A percentile compares a stretch with the other conserved stretches of the same genome.
Conservation (phyloP, 2,888 invertebrate genomes). For the Latrodectus hesperus region DNA sequence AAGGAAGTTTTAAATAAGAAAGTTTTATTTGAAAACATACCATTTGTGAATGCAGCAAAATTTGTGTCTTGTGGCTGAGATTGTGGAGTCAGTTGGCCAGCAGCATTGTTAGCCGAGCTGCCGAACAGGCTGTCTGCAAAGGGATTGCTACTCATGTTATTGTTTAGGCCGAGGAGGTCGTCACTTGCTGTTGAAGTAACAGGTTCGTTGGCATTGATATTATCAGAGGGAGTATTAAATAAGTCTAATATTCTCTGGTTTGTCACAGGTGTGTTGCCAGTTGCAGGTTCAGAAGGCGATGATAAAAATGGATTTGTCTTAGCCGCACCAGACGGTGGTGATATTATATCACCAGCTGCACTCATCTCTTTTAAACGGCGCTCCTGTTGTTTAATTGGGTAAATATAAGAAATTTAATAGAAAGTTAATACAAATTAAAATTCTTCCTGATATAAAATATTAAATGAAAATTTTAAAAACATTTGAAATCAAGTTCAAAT, state of each 20-base stretch:
- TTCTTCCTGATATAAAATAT: too few relatives aligned
- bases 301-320: slow-evolving; percentile 69
- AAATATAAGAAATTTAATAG: neutral
- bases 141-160: slow-evolving; percentile 85
- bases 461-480: too few relatives aligned
- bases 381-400: slow-evolving; percentile 33
- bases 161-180: slow-evolving; percentile 85
- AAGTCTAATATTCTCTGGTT: slow-evolving; percentile 68
- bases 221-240: slow-evolving; percentile 69
- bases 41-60: slow-evolving; percentile 58
- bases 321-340: slow-evolving; percentile 50
- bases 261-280: slow-evolving; percentile 18
- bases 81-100: slow-evolving; percentile 8
- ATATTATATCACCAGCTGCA: slow-evolving; percentile 29
- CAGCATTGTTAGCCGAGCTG: neutral
- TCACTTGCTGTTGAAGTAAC: slow-evolving; percentile 84
- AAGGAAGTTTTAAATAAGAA: slow-evolving; percentile 29
- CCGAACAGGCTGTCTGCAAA: slow-evolving; percentile 80
- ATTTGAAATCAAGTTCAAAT: too few relatives aligned
- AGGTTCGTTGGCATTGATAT: neutral
- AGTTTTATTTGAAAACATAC: slow-evolving; percentile 6
- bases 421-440: too few relatives aligned
- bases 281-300: slow-evolving; percentile 54
- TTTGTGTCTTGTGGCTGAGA: slow-evolving; percentile 11
- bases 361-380: slow-evolving; percentile 66